A percentile compares a stretch with the other conserved stretches of the same genome.
Conservation (phyloP, 2,113 vertebrate genomes). For the Cricetomys ansorgei region DNA sequence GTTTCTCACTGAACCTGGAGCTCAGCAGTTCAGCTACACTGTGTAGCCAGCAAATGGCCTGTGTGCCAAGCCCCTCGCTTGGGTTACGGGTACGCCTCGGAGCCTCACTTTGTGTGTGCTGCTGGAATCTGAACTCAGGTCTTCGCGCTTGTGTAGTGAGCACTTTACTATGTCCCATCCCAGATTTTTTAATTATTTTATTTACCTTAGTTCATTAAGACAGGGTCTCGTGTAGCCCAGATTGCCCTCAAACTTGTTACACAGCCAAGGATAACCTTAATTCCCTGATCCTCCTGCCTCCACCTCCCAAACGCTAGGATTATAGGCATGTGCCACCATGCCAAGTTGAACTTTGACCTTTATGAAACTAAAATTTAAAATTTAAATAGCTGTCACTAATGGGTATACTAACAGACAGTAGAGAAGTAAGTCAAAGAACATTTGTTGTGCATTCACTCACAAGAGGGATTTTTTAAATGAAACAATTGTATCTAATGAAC, state of each 20-base stretch:
- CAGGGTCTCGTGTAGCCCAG: background rate
- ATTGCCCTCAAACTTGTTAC: background rate
- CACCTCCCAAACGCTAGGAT: no score
- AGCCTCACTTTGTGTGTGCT: background rate
- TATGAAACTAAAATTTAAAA: constrained; percentile 34
- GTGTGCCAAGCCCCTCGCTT: background rate
- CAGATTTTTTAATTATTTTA: background rate
- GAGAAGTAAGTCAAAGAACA: background rate
- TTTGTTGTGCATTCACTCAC: background rate
- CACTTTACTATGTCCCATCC: background rate
- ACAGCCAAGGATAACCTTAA: background rate
- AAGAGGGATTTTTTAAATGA: background rate
- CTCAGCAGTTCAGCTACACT: no score
- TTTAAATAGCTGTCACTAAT: background rate
- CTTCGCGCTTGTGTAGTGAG: background rate
- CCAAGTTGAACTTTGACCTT: constrained; percentile 2
- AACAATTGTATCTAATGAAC: background rate
- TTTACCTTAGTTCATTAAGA: background rate
- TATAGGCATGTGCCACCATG: background rate
- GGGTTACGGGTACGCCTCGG: no score
- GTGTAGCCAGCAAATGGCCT: background rate
- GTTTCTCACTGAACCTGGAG: background rate
- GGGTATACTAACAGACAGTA: background rate
- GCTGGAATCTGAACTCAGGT: background rate
- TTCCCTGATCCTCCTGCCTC: background rate